Base-by-base conservation (phyloP, 2,888 invertebrate genomes). In the Cerceris ruficornis region DNA sequence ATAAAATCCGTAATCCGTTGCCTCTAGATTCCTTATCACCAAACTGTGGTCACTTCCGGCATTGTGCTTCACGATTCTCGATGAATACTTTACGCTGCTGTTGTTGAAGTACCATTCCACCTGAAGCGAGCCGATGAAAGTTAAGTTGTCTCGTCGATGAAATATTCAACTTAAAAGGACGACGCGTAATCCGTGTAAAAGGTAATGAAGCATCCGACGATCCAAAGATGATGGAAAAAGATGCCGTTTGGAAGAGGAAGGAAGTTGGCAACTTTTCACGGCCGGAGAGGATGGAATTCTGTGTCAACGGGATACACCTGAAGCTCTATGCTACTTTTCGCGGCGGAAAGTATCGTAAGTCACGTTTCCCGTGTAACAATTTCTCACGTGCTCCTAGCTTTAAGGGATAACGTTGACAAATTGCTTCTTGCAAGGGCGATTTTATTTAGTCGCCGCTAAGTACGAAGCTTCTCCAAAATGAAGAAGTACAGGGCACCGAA, bases 1-100 rank as follows among this genome's bases (percentile, higher is more conserved):
- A 90, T 97, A 97, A 89, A 95, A 95, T 0, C 97, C 97, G 82
- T 97, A 94, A 92, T 97, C 97, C 0, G 94, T 92, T 66, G 93
- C 93, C 49, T 94, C 94, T 0, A 96, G 96, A 43, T 94, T 94
- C 52, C 95, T 94, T 85, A 97, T 95, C 57, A 96, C 93, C 69
- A 97, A 92, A 84, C 94, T 94, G 86, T 96, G 94, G 54, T 93
- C 93, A 86, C 93, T 93, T 28, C 94, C 94, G 6, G 93, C 93
- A 0, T 93, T 93, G 88, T 95, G 94, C 72, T 93, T 93, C 2
- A 94, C 92, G 50, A 90, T 81, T 54, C 90, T 87, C 17, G 87
- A 86, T 9, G 89, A 87, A 60, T 89, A 89, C 2, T 69, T 69
- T 4, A 92, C 65, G 71, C 83, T 88, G 14, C 77, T 81, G 60